These are phyloP conservation scores for Epicampocera succincta DNA, from an alignment of 2,888 invertebrate genomes.

Conservation along the genomic window DNA sequence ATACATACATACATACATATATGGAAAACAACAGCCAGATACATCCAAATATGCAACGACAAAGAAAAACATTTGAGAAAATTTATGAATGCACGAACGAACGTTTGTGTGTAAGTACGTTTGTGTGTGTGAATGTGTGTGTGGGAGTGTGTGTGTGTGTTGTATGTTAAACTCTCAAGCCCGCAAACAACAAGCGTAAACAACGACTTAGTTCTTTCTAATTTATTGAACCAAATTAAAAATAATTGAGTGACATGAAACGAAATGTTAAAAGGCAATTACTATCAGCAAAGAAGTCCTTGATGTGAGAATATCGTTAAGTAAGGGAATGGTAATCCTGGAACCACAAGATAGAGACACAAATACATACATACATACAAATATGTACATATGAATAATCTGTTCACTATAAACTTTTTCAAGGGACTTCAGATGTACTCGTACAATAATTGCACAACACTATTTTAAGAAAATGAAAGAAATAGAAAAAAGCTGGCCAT, in stretches of 20 bases:
- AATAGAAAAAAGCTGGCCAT: conserved; percentile 2
- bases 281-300: neutral
- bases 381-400: too few relatives aligned
- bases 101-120: neutral
- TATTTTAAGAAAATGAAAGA: neutral
- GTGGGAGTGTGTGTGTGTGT: conserved; percentile 8
- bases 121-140: too few relatives aligned
- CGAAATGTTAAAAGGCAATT: conserved; percentile 8
- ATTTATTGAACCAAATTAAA: conserved; percentile 42
- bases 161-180: conserved; percentile 19
- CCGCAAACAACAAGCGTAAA: conserved; percentile 2
- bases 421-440: neutral
- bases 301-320: conserved; percentile 1
- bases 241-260: conserved; percentile 20
- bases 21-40: conserved; percentile 38
- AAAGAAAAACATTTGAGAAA: conserved; percentile 54
- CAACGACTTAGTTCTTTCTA: conserved; percentile 10
- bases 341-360: too few relatives aligned
- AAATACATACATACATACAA: too few relatives aligned
- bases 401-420: neutral
- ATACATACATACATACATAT: conserved; percentile 5
- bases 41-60: conserved; percentile 48
- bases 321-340: conserved; percentile 20
- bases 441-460: conserved; percentile 9
- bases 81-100: conserved; percentile 51